These are phyloP conservation scores for Porites rus DNA, from an alignment of 92 coral and sea anemone species.

Conservation along the genomic window DNA sequence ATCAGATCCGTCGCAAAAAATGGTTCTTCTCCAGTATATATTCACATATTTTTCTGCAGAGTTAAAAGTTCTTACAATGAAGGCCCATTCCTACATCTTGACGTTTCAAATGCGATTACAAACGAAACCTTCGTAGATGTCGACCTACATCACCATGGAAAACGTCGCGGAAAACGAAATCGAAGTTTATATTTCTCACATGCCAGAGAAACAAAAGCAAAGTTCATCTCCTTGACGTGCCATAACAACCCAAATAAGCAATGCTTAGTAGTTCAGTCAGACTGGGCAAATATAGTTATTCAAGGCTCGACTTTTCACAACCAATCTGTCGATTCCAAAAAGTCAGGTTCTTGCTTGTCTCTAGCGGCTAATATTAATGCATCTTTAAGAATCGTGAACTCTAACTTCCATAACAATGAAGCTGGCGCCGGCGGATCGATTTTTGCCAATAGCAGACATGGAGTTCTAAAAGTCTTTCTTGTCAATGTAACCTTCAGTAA, in stretches of 20 bases:
- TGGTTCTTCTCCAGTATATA: not conserved
- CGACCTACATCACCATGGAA: not conserved
- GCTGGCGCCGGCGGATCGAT: conserved; percentile 30
- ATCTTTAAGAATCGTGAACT: not conserved
- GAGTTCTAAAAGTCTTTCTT: not conserved
- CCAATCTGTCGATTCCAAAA: not conserved
- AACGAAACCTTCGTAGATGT: not conserved
- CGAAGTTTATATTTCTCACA: conserved; percentile 7
- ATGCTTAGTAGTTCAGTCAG: conserved; percentile 17
- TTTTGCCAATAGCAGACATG: not conserved
- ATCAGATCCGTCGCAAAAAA: not conserved
- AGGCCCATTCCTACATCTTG: conserved; percentile 4
- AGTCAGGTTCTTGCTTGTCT: not conserved
- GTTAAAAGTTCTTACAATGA: not conserved
- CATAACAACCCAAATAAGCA: conserved; percentile 1
- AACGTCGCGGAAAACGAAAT: not conserved
- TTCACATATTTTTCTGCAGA: not conserved
- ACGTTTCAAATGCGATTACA: conserved; percentile 9
- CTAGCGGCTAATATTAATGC: not conserved
- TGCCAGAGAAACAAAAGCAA: not conserved
- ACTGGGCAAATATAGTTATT: not conserved
- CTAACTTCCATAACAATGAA: conserved; percentile 1
- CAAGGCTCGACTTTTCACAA: not conserved
- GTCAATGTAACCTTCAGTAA: not conserved
- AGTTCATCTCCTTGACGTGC: not conserved